phyloP scores from a whole-genome alignment of 2,113 vertebrate species.

The Gymnogyps californianus region DNA sequence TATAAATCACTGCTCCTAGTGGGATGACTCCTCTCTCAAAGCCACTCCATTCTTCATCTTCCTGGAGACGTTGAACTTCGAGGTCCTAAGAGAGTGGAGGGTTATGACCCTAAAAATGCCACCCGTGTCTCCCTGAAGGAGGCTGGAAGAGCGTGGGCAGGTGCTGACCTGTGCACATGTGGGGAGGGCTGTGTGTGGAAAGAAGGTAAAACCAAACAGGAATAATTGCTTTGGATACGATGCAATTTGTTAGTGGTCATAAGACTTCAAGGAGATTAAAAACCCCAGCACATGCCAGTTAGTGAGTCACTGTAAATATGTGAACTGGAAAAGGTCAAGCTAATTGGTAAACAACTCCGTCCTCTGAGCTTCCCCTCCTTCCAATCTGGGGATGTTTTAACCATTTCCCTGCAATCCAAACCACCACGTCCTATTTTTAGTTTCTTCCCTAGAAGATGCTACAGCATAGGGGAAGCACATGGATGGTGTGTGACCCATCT shows the following conservation, averaged over 20 bases:
- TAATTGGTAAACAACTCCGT: slow-evolving; percentile 59
- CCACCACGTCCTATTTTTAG: not conserved
- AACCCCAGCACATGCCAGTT: slow-evolving; percentile 60
- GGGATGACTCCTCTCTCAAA: not conserved
- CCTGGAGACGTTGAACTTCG: not conserved
- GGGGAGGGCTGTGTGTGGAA: not conserved
- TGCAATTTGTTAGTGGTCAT: slow-evolving; percentile 62
- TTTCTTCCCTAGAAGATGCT: slow-evolving; percentile 38
- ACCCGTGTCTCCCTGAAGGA: not conserved
- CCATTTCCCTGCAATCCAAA: slow-evolving; percentile 31
- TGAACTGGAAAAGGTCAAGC: slow-evolving; percentile 67
- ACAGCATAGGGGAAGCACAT: slow-evolving; percentile 20
- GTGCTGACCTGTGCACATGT: not conserved
- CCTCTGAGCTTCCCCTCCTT: slow-evolving; percentile 45
- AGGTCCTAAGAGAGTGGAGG: not conserved
- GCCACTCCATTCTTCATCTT: not conserved
- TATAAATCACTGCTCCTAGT: not conserved
- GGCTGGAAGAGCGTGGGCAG: not conserved
- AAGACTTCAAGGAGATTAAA: slow-evolving; percentile 69
- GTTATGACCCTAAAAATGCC: not conserved
- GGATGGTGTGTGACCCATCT: slow-evolving; percentile 15
- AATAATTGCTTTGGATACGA: slow-evolving; percentile 50
- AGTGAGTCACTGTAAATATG: slow-evolving; percentile 66
- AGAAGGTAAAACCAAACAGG: slow-evolving; percentile 16
- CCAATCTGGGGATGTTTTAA: slow-evolving; percentile 38